Evolutionary conservation across 2,113 vertebrate genomes (phyloP).

Genomic region (Fulica atra): DNA sequence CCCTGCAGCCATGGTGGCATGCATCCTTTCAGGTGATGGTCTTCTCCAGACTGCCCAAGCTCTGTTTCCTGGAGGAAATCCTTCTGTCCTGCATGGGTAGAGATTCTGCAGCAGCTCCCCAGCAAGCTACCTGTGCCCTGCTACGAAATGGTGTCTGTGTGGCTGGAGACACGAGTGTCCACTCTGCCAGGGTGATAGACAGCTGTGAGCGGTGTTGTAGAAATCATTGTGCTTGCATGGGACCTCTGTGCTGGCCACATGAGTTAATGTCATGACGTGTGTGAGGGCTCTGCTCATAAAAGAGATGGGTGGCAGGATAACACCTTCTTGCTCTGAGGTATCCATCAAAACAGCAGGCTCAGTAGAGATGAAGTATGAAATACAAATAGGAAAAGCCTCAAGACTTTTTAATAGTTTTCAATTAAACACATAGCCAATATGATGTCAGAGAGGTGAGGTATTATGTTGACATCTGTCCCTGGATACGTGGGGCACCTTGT

Average conservation of each 20-base stretch:
- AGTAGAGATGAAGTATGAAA: background rate
- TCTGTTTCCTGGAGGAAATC: background rate
- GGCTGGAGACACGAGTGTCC: fast-evolving
- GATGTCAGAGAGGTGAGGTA: background rate
- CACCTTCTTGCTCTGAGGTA: background rate
- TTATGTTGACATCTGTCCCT: no score
- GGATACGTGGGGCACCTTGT: fast-evolving
- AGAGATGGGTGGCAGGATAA: background rate
- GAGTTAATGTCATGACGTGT: background rate
- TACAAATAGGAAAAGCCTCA: background rate
- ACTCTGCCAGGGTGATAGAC: background rate
- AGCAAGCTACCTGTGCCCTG: background rate
- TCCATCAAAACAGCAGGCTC: background rate
- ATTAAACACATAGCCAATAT: fast-evolving
- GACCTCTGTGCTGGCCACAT: background rate
- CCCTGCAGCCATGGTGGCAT: background rate
- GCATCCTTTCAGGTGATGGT: background rate
- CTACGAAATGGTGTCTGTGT: background rate
- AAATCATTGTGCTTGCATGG: fast-evolving
- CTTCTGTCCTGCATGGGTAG: background rate
- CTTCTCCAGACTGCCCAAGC: background rate
- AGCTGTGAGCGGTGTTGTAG: background rate
- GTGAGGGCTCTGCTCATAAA: background rate
- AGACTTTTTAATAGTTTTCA: background rate
- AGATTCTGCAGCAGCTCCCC: background rate